Base-by-base conservation (phyloP, 2,888 invertebrate genomes). In the Mythimna lalbum region DNA sequence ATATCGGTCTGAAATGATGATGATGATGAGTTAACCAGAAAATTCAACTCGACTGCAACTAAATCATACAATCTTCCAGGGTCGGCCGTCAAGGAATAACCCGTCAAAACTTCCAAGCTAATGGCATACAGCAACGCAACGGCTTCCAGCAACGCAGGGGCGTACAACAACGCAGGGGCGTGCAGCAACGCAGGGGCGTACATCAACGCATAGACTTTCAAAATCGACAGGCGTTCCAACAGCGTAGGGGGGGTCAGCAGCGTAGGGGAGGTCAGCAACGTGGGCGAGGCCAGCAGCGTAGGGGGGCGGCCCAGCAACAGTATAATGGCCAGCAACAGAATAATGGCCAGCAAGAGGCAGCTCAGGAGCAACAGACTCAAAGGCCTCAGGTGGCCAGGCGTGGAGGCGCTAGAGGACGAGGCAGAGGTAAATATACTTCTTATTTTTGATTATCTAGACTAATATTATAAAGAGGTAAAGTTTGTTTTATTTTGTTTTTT, bases 401-500 rank as follows among this genome's bases (percentile, higher is more conserved):
- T 4, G 64, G 80, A 53, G 49, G 70, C 47, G 63, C 66, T 6
- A 50, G 79, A 4, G 84, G 85, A 4, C 36, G 68, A 9, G 81
- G 78, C n/a, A 83, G 84, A 80, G 86, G 86, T 83, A 69, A 62
- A 33, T 50, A 52, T 31, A 17, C 2, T 31, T 76, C 14, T 57
- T 31, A 1, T 53, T 17, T 53, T 19, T 19, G 12, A 39, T 10
- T 39, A 39, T 27, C 27, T 27, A 27, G 4, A 4, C 27, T 27
- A 27, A 27, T 27, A 1, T 27, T 27, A 27, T 4, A 27, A 27
- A 27, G 1, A 3, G 27, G 1, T 27, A 3, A 27, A 27, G 3
- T 1, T 27, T 27, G n/a, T 27, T 1, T 27, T 27, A 4, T 27
- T 27, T 27, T 27, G 2, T 27, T 27, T 9, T 7, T 3, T 9